Percentiles rank a stretch among this genome's conserved stretches.
These are phyloP conservation scores for Protonemura montana DNA, from an alignment of 2,888 invertebrate species.

Conservation along the genomic window DNA sequence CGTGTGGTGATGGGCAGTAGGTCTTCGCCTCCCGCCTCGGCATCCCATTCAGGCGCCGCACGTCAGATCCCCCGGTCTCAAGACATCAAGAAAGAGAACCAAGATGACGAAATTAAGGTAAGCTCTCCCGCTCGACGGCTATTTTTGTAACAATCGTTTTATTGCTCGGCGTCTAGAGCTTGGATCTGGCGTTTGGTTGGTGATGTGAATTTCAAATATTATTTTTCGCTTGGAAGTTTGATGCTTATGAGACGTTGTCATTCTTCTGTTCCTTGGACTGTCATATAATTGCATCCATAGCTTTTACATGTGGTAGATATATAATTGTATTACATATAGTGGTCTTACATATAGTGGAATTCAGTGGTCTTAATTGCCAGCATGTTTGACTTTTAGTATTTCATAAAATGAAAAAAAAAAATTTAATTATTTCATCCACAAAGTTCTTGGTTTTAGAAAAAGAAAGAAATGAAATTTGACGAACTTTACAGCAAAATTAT, in stretches of 20 bases:
- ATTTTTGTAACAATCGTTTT: neutral
- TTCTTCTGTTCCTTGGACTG: too few relatives aligned
- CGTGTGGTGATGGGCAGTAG: slow-evolving; percentile 64
- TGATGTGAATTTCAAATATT: neutral
- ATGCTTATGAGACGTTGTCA: slow-evolving; percentile 16
- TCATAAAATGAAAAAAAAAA: too few relatives aligned
- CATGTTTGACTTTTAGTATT: too few relatives aligned
- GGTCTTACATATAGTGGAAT: too few relatives aligned
- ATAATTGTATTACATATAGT: too few relatives aligned
- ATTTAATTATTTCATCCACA: too few relatives aligned
- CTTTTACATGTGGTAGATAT: too few relatives aligned
- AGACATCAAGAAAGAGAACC: slow-evolving; percentile 71
- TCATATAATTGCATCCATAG: too few relatives aligned
- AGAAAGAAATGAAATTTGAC: neutral
- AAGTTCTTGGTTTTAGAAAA: neutral
- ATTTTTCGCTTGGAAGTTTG: neutral
- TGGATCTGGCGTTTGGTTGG: neutral
- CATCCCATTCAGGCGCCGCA: slow-evolving; percentile 36
- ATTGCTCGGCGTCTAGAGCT: neutral
- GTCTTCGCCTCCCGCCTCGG: slow-evolving; percentile 57
- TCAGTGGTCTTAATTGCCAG: too few relatives aligned
- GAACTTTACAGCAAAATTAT: neutral
- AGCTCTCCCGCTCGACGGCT: slow-evolving; percentile 39
- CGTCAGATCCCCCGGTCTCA: slow-evolving; percentile 53
- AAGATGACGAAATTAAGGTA: slow-evolving; percentile 81